Evolutionary conservation across 1,140 invertebrate species (phyloP).

Genomic region (Cydia fagiglandana): DNA sequence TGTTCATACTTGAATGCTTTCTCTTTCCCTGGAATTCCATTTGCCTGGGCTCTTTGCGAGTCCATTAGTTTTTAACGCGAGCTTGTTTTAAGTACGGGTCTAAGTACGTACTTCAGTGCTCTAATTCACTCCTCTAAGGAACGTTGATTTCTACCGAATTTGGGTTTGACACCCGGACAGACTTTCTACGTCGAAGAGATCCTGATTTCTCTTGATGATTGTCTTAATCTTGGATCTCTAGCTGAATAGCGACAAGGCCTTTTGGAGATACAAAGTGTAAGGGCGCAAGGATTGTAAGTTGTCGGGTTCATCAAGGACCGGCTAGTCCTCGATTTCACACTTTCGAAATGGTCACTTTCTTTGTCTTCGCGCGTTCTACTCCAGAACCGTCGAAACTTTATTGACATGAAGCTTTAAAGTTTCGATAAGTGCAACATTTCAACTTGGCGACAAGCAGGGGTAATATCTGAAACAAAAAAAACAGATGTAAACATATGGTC

Average conservation of each 20-base stretch:
- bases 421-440: conserved; percentile 67
- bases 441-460: conserved; percentile 45
- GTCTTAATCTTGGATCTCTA: conserved; percentile 76
- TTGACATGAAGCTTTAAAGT: conserved; percentile 75
- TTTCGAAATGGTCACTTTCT: conserved; percentile 72
- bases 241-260: conserved; percentile 73
- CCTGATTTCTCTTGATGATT: conserved; percentile 69
- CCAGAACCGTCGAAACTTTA: conserved; percentile 52
- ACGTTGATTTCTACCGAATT: conserved; percentile 49
- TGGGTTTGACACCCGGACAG: conserved; percentile 54
- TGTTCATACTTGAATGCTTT: conserved; percentile 61
- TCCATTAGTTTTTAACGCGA: conserved; percentile 66
- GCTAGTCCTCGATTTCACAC: conserved; percentile 74
- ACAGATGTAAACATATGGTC: background rate
- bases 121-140: conserved; percentile 48
- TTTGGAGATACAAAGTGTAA: conserved; percentile 71
- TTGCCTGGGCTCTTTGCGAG: conserved; percentile 63
- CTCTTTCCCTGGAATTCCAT: conserved; percentile 72
- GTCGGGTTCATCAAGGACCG: conserved; percentile 77
- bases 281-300: conserved; percentile 71
- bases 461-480: conserved; percentile 68
- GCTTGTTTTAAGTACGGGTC: conserved; percentile 57
- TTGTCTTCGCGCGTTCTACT: conserved; percentile 53
- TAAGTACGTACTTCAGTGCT: conserved; percentile 59
- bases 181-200: conserved; percentile 62